These are phyloP conservation scores for Cichladusa arquata DNA, from an alignment of 2,113 vertebrate genomes.

Conservation along the genomic window DNA sequence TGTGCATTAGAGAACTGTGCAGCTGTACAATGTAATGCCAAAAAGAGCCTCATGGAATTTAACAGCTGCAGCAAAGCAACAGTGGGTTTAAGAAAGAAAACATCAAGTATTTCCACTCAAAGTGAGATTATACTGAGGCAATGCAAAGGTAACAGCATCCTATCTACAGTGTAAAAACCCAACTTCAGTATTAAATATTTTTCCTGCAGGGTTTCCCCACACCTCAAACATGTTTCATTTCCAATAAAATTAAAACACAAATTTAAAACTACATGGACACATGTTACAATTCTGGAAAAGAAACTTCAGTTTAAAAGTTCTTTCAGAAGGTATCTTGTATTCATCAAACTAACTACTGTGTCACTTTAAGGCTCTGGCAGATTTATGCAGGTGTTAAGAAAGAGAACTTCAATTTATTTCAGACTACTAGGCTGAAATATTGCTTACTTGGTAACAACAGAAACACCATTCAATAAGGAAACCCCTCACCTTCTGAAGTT, in stretches of 20 bases:
- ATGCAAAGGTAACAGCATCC: background rate
- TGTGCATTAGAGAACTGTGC: background rate
- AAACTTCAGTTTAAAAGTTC: background rate
- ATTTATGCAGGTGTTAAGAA: conserved; percentile 41
- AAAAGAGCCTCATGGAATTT: background rate
- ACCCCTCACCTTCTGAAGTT: background rate
- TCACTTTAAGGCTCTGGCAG: conserved; percentile 43
- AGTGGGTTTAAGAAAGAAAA: background rate
- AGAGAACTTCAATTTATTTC: conserved; percentile 32
- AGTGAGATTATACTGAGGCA: background rate
- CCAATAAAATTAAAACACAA: background rate
- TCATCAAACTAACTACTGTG: background rate
- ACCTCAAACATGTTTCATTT: background rate
- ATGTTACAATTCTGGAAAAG: background rate
- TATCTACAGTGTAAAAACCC: background rate
- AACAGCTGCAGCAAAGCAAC: background rate
- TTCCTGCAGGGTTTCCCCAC: background rate
- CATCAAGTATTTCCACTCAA: background rate
- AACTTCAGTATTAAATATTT: background rate
- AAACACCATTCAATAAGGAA: conserved; percentile 28
- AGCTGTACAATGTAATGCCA: background rate
- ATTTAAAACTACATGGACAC: background rate
- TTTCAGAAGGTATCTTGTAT: conserved; percentile 25
- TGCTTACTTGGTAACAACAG: conserved; percentile 39
- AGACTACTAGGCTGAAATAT: conserved; percentile 41